Evolutionary conservation across 1,140 invertebrate genomes (phyloP), one percentile per base, ranked within the genome.

Genomic region (Papilio helenus): DNA sequence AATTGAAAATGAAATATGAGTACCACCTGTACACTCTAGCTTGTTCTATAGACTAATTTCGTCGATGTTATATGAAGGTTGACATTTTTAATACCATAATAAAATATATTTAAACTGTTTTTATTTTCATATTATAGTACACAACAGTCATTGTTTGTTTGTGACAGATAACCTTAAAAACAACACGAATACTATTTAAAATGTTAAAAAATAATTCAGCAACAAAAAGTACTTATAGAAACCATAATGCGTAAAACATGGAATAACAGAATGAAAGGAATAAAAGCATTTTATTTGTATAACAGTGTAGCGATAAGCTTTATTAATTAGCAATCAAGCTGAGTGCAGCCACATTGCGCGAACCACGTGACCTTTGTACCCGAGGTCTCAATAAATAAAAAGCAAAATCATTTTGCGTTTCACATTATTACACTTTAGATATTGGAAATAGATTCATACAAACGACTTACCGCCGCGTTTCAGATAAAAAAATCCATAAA

Each of bases 1-100:
- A 61, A 61, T 61, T 61, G 55, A 12, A 61, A 61, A 61, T 55
- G 55, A 61, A 26, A 61, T 23, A 61, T 12, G 51, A 20, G 51
- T 39, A 39, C 34, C 4, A 8, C 34, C 3, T 34, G 5, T 46
- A 46, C 44, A 4, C 44, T 46, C 14, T 46, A 46, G 44, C 10
- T 39, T 39, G 34, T 39, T 39, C 34, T 39, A 39, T 39, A 39
- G 34, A 39, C 34, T 29, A 29, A 29, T 29, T 29, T 29, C 29
- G 3, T 29, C 29, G n/a, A n/a, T n/a, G n/a, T 29, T 2, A 29
- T 29, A 29, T 9, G 42, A 44, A 8, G 42, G 42, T 44, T 44
- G 42, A 44, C 42, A 44, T 29, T 29, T 29, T 29, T 29, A 29
- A n/a, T n/a, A n/a, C n/a, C n/a, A n/a, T n/a, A n/a, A n/a, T n/a